Conservation (phyloP, 2,888 invertebrate species). For the Spilosoma lubricipeda region DNA sequence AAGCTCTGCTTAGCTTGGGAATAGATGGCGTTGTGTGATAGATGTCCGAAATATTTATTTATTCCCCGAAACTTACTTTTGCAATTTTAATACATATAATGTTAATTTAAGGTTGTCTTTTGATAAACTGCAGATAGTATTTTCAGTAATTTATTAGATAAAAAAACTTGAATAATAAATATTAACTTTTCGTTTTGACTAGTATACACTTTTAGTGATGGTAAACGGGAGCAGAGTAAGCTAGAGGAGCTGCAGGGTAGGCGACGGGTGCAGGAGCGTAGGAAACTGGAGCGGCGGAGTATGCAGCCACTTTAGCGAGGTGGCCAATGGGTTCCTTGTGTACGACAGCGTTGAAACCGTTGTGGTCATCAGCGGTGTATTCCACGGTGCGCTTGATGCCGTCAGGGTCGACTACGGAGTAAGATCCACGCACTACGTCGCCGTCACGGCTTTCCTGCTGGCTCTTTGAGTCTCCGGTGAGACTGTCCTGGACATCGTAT, state of each 20-base stretch:
- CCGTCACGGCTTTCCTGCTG: conserved; percentile 85
- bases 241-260: conserved; percentile 2
- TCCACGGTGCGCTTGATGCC: conserved; percentile 84
- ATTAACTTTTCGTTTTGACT: conserved; percentile 5
- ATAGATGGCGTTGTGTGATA: too few relatives aligned
- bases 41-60: too few relatives aligned
- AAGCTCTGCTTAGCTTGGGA: too few relatives aligned
- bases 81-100: background rate
- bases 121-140: background rate
- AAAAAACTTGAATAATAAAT: conserved; percentile 10
- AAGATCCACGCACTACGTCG: conserved; percentile 82
- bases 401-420: conserved; percentile 83
- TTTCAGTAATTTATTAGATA: conserved; percentile 5
- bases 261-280: conserved; percentile 40
- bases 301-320: conserved; percentile 60
- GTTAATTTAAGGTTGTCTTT: background rate
- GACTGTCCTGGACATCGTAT: conserved; percentile 82
- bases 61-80: background rate
- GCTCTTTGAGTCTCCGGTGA: conserved; percentile 79
- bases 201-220: conserved; percentile 5
- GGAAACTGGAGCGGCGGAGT: conserved; percentile 54
- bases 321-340: conserved; percentile 69
- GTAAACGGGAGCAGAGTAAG: conserved; percentile 17
- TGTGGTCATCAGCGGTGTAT: conserved; percentile 79
- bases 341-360: conserved; percentile 82